Base-by-base conservation (phyloP, 1,140 invertebrate species). In the Drosophila tristis region DNA sequence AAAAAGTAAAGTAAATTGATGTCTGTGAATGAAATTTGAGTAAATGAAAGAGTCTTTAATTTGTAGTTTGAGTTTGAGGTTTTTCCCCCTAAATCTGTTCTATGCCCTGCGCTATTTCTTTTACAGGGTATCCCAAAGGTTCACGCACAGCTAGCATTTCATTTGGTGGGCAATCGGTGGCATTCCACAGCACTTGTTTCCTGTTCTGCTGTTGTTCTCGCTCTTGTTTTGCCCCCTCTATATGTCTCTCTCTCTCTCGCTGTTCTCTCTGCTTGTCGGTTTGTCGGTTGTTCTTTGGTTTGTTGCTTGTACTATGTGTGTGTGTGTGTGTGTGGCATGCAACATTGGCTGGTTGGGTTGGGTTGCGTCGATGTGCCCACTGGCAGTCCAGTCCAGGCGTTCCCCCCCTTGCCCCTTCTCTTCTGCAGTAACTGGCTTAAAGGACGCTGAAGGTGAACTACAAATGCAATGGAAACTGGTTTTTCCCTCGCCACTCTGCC, bases 391-490 rank as follows among this genome's bases (percentile, higher is more conserved):
- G 16, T 44, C 50, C 29, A 26, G 20, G 31, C 2, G 6, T 23
- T 49, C 56, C 20, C 56, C 20, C 47, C 5, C 45, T 31, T 43
- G 9, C 13, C 48, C 15, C 15, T 7, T 29, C 49, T 16, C 39
- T 39, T 61, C 57, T 49, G 54, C 35, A 35, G 71, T 58, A 59
- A 54, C 57, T 68, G 50, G 71, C 82, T 79, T 81, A 79, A 90
- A 90, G 87, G 87, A 90, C 87, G 87, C 66, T 90, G 87, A 90
- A 90, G 87, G 87, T 90, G 87, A 90, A 90, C 87, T 80, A 84
- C 86, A 47, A 43, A 50, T 65, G 65, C 60, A 58, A 44, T 42
- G 59, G 63, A 48, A 80, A 80, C 78, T 60, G 72, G 78, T 80
- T 80, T 53, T 63, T 31, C 45, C 4, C 31, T 11, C 9, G 61